Percentiles rank a stretch among this genome's conserved stretches.
Evolutionary conservation across 2,888 invertebrate species (phyloP).

Genomic region (Autographa pulchrina): DNA sequence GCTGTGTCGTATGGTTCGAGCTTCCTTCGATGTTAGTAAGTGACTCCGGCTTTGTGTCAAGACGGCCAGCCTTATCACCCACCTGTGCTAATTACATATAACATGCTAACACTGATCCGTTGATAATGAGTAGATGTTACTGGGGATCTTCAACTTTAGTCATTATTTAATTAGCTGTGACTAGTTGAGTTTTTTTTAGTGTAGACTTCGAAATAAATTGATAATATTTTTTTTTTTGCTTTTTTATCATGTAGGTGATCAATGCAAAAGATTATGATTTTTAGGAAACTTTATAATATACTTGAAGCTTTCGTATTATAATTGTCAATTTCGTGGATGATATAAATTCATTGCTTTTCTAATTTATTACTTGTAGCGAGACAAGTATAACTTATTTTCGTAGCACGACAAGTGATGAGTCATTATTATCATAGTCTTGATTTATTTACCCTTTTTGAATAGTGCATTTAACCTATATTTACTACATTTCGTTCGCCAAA

Average conservation of each 20-base stretch:
- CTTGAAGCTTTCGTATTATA: too few species aligned
- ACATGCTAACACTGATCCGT: not conserved
- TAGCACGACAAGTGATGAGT: too few species aligned
- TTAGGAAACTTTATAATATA: too few species aligned
- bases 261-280: not conserved
- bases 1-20: conserved; percentile 3
- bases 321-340: too few species aligned
- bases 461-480: not conserved
- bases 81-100: not conserved
- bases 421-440: not conserved
- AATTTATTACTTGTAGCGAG: too few species aligned
- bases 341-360: too few species aligned
- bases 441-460: not conserved
- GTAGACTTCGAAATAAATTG: not conserved
- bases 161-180: not conserved
- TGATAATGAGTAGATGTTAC: not conserved
- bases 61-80: not conserved
- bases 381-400: too few species aligned
- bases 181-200: not conserved
- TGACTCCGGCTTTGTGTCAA: not conserved
- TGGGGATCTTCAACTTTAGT: not conserved
- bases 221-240: not conserved
- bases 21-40: conserved; percentile 7
- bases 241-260: not conserved
- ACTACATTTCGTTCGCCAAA: not conserved